phyloP scores from a whole-genome alignment of 2,113 vertebrate genomes.

The Salvelinus namaycush region DNA sequence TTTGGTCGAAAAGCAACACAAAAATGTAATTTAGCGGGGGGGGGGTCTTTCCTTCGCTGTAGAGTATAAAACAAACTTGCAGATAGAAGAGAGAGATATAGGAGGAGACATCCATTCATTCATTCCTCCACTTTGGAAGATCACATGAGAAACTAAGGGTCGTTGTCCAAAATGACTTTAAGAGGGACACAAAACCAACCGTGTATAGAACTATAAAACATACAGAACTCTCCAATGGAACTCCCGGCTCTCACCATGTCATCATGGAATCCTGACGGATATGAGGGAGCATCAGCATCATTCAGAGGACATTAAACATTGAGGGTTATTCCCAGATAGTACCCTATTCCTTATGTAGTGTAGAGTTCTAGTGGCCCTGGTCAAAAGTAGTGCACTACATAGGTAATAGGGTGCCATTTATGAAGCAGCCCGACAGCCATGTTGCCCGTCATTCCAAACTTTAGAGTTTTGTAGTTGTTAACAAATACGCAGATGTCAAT shows the following conservation, averaged over 20 bases:
- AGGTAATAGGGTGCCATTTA: no score
- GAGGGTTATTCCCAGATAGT: not conserved
- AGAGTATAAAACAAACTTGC: not conserved
- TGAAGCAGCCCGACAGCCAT: not conserved
- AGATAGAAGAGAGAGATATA: no score
- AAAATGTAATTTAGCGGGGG: not conserved
- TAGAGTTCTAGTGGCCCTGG: no score
- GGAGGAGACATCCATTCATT: not conserved
- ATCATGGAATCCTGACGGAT: not conserved
- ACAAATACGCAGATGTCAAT: not conserved
- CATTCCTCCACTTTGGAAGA: not conserved
- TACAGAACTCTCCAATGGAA: not conserved
- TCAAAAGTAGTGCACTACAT: no score
- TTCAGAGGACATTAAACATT: not conserved
- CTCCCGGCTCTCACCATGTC: not conserved
- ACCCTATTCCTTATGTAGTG: not conserved
- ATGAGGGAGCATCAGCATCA: not conserved
- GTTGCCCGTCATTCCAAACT: not conserved
- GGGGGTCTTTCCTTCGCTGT: no score
- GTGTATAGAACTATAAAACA: not conserved
- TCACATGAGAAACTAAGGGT: not conserved
- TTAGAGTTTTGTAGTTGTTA: not conserved
- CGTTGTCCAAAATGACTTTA: not conserved
- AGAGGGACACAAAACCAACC: not conserved
- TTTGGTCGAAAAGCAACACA: not conserved